These are phyloP conservation scores for Menidia menidia DNA, from an alignment of 2,797 vertebrate genomes.

Conservation along the genomic window DNA sequence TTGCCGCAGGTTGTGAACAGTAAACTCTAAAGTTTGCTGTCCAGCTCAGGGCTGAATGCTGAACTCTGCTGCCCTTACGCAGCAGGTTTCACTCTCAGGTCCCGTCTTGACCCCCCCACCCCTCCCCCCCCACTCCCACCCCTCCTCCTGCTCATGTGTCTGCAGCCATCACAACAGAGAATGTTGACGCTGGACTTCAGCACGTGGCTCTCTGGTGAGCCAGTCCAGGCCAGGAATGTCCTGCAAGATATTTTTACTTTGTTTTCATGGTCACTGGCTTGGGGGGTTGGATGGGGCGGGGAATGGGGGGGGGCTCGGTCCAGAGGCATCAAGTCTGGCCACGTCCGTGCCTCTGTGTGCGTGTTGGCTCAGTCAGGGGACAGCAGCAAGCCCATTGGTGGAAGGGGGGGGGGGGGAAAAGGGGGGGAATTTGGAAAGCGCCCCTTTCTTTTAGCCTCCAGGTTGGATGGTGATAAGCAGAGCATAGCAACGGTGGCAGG, in stretches of 20 bases:
- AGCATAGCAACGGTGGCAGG: slow-evolving; percentile 17
- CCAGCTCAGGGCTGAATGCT: background rate
- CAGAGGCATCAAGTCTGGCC: slow-evolving; percentile 19
- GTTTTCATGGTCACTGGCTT: slow-evolving; percentile 36
- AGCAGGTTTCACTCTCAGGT: slow-evolving; percentile 17
- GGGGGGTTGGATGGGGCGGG: no score
- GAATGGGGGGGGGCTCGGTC: no score
- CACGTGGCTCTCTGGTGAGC: slow-evolving; percentile 47
- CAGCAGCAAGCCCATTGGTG: slow-evolving; percentile 15
- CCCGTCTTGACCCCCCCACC: slow-evolving; percentile 10
- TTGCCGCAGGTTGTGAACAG: background rate
- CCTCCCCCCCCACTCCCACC: slow-evolving; percentile 17
- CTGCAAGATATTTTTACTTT: slow-evolving; percentile 53
- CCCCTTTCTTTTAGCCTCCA: slow-evolving; percentile 16
- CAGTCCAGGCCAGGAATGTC: slow-evolving; percentile 12
- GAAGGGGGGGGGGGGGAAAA: slow-evolving; percentile 31
- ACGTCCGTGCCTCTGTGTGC: background rate
- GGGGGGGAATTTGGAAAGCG: slow-evolving; percentile 30
- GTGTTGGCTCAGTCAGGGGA: background rate
- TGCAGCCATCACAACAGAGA: slow-evolving; percentile 23
- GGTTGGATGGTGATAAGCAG: slow-evolving; percentile 34
- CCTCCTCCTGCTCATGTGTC: slow-evolving; percentile 35
- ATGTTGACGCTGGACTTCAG: slow-evolving; percentile 21
- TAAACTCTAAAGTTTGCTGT: background rate
- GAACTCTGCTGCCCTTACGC: background rate